These are phyloP conservation scores for Mastigias papua DNA, from an alignment of 30 jellyfish, hydroid and myxozoan genomes.

Conservation along the genomic window DNA sequence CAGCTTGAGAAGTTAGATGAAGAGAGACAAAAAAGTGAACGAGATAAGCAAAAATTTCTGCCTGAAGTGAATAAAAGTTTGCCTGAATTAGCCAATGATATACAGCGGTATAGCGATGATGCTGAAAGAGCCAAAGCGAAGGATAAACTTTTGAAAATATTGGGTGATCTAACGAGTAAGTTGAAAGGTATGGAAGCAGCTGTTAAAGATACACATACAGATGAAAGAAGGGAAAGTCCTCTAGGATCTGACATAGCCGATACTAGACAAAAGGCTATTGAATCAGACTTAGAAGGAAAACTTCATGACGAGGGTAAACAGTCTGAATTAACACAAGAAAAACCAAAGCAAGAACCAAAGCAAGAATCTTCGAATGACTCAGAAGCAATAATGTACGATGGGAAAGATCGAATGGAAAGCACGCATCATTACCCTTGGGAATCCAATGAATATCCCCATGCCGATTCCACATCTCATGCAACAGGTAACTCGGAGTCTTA, in stretches of 20 bases:
- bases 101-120: conserved; percentile 31
- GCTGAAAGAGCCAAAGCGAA: conserved; percentile 87
- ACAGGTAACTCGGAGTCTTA: not conserved
- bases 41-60: conserved; percentile 16
- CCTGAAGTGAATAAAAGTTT: conserved; percentile 28
- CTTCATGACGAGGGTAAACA: not conserved
- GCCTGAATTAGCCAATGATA: conserved; percentile 12
- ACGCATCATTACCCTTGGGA: conserved; percentile 8
- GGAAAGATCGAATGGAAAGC: conserved; percentile 25
- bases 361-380: conserved; percentile 3
- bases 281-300: not conserved
- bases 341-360: not conserved
- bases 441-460: conserved; percentile 1
- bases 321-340: not conserved
- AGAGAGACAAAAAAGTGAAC: conserved; percentile 61
- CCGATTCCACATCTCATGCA: not conserved
- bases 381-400: conserved; percentile 28
- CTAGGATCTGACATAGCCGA: not conserved
- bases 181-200: conserved; percentile 96
- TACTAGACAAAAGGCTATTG: not conserved
- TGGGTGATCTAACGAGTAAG: conserved; percentile 90
- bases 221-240: conserved; percentile 61
- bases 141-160: conserved; percentile 74
- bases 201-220: conserved; percentile 69
- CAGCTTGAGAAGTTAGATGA: conserved; percentile 82